Base-by-base conservation (phyloP, 2,113 vertebrate genomes). In the Centropus unirufus region DNA sequence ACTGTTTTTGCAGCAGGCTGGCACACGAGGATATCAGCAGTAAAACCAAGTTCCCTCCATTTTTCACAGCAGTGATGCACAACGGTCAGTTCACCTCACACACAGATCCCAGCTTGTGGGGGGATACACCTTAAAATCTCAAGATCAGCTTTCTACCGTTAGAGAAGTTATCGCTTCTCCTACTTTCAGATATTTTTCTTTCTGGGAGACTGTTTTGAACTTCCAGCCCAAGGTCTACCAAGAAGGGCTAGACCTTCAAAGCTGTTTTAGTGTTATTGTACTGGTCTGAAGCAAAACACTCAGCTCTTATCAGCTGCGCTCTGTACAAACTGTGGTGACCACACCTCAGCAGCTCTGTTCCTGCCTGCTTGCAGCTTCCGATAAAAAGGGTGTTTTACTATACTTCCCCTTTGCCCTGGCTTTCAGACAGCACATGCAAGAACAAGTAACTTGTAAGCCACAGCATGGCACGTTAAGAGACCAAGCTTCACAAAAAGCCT, bases 221-320 rank as follows among this genome's bases (percentile, higher is more conserved):
- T 83, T 74, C 68, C 70, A 79, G 76, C 32, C 10, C 83, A 69
- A 44, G 39, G 67, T 47, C 39, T n/a, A 64, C 29, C 30, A 49
- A 32, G 46, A 73, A 91, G 29, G 47, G 44, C 1, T 1, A 61
- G 75, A 36, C 66, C 52, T 57, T 59, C 79, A 57, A 70, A 83
- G 59, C 34, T 54, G 10, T 32, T 83, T 83, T 4, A 52, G 49
- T 47, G 5, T 51, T 80, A 73, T 8, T 77, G 72, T 80, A 42
- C 29, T 34, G 30, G 44, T 81, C 46, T 67, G 83, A 81, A 95
- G 27, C 30, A 86, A 78, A 92, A 58, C 42, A 49, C 27, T 24
- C 15, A 55, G 34, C 72, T 66, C 72, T 96, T 96, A 97, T 97
- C 97, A 84, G 92, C 49, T 29, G 17, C 11, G 62, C 42, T 91